Evolutionary conservation across 1,140 invertebrate species (phyloP), one percentile per base, ranked within the genome.

Genomic region (Eupristina koningsbergeri): DNA sequence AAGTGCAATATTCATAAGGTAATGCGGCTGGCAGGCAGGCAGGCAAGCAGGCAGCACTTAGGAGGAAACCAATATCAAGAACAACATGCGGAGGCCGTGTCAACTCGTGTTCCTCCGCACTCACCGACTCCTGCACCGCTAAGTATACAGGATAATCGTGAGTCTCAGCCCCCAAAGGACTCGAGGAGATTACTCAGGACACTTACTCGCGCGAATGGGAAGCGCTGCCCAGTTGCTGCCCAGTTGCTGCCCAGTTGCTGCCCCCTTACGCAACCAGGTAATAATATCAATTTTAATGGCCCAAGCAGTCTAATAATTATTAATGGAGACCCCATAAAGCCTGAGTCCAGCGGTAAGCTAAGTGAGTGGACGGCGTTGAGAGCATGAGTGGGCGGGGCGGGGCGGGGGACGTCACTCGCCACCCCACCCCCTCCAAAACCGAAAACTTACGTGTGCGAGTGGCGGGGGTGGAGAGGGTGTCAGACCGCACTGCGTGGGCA

Each of bases 211-310:
- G 64, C 39, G 13, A 3, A 17, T 13, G 64, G 31, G 31, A 6
- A n/a, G 61, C 61, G 29, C 64, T 39, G 34, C 64, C 34, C 34
- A 34, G 34, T 73, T 50, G 64, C 53, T 53, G 64, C 63, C 63
- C 64, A n/a, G 41, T 11, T 45, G 39, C 58, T 39, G 34, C 64
- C 34, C 34, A 34, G 34, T 73, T 50, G 64, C 53, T 53, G 64
- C 63, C 63, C 64, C 41, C 45, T 80, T 69, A 69, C 36, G 61
- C 45, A 50, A 53, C 50, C 80, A 63, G 53, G 69, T 67, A 78
- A 78, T 83, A 78, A 41, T 83, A 71, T 83, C 75, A 83, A 78
- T 83, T 75, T 78, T 83, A 83, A 83, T 78, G 61, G 81, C 63
- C 39, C 47, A 22, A 74, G 74, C 63, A 71, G 31, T 29, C 47